Evolutionary conservation across 2,113 vertebrate genomes (phyloP).

Genomic region (Prochilodus magdalenae): DNA sequence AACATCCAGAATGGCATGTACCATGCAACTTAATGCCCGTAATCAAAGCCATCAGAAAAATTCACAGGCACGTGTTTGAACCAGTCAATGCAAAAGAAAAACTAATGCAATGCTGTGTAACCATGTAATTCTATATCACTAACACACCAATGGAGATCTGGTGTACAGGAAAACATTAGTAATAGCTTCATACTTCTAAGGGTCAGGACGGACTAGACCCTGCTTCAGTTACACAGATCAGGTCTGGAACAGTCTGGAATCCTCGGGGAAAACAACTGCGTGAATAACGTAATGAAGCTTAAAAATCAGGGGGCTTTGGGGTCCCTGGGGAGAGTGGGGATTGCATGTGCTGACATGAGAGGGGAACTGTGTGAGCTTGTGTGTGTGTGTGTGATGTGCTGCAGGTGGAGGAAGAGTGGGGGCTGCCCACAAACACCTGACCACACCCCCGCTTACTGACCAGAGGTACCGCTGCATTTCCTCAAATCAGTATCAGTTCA

Average conservation of each 20-base stretch:
- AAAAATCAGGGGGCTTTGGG: conserved; percentile 18
- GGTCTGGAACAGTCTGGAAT: background rate
- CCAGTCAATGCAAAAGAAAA: no score
- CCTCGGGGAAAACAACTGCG: conserved; percentile 28
- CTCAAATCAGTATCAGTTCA: conserved; percentile 82
- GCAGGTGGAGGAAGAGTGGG: conserved; percentile 73
- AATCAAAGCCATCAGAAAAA: no score
- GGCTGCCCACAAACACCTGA: conserved; percentile 75
- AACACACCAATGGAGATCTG: background rate
- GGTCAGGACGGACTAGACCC: background rate
- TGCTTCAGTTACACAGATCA: background rate
- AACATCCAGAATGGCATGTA: no score
- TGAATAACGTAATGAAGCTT: conserved; percentile 45
- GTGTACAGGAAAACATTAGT: background rate
- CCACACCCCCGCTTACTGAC: conserved; percentile 60
- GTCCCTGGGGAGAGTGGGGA: conserved; percentile 40
- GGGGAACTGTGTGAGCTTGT: conserved; percentile 55
- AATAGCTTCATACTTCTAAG: background rate
- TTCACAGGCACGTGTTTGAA: no score
- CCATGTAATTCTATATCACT: background rate
- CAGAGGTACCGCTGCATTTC: conserved; percentile 71
- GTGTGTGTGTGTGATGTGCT: conserved; percentile 42
- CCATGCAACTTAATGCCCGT: no score
- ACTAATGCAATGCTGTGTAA: no score
- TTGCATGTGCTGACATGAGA: conserved; percentile 29